Evolutionary conservation across 2,113 vertebrate genomes (phyloP), one percentile per base, ranked within the genome.

Genomic region (Eonycteris spelaea): DNA sequence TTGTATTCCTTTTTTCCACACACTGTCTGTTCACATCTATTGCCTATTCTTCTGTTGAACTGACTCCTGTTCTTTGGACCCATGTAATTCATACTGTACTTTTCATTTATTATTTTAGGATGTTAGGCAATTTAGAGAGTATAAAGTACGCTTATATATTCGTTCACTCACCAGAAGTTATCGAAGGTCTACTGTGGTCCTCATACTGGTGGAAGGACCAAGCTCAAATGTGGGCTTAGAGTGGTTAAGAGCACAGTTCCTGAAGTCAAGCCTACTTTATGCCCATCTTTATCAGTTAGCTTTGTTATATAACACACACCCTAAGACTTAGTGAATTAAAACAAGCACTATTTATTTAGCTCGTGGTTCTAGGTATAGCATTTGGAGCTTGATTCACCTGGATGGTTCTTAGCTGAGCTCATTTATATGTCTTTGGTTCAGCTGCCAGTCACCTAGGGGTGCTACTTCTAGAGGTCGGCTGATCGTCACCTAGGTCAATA

Each of bases 51-150:
- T 77, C 45, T 86, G 22, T 38, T 83, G 53, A 21, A 84, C 30
- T 83, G 13, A 75, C 12, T 74, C 43, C 79, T 87, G 4, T 61
- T 51, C 30, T 80, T 48, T 88, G 57, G 15, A 53, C 2, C 38
- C 33, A 74, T 16, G 43, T 63, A 90, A 7, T 59, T 80, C 40
- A 71, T 70, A 26, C 40, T 88, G 2, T 33, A 26, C 61, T 40
- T 82, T 82, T 59, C 15, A 71, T 70, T 86, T 91, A 55, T 82
- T 88, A 75, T 82, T 91, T 91, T 48, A 35, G 26, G 45, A 95
- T 24, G 28, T 5, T 65, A 18, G 21, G 33, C 3, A 65, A 53
- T 14, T 63, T 70, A 79, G 22, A 80, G n/a, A 61, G 1, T 73
- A 22, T 35, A n/a, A 51, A 86, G 35, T 43, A 67, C 19, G 33